phyloP scores from a whole-genome alignment of 2,113 vertebrate species.

The Callionymus lyra region DNA sequence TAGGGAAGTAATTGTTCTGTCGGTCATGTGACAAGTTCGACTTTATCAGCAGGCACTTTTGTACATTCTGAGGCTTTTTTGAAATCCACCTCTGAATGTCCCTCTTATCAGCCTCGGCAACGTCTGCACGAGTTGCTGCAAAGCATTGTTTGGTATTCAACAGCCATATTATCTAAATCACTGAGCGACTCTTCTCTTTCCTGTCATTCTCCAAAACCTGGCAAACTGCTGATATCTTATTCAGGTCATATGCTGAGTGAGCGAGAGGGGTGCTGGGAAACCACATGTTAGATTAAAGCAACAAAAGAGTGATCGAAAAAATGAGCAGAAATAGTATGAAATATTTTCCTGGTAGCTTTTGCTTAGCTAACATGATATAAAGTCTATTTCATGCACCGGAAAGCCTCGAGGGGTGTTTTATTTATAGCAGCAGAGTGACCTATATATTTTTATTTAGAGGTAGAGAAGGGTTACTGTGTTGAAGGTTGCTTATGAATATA shows the following conservation, averaged over 20 bases:
- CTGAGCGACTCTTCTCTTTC: conserved; percentile 35
- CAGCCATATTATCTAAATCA: conserved; percentile 55
- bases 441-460: conserved; percentile 49
- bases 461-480: conserved; percentile 24
- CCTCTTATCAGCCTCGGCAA: conserved; percentile 37
- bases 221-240: conserved; percentile 58
- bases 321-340: conserved; percentile 36
- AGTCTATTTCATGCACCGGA: conserved; percentile 68
- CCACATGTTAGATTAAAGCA: conserved; percentile 44
- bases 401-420: conserved; percentile 37
- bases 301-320: conserved; percentile 46
- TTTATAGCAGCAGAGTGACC: conserved; percentile 60
- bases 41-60: conserved; percentile 25
- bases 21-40: conserved; percentile 30
- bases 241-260: conserved; percentile 48
- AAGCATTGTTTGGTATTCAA: conserved; percentile 29
- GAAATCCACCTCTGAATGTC: conserved; percentile 35
- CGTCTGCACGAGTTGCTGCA: conserved; percentile 47
- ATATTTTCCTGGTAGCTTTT: conserved; percentile 35
- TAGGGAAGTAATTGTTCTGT: conserved; percentile 29
- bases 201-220: conserved; percentile 42
- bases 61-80: conserved; percentile 28
- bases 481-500: conserved; percentile 39
- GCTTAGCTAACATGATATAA: conserved; percentile 57
- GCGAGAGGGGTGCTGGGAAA: conserved; percentile 5